Conservation (phyloP, 2,888 invertebrate species). For the Atrina japonica region DNA sequence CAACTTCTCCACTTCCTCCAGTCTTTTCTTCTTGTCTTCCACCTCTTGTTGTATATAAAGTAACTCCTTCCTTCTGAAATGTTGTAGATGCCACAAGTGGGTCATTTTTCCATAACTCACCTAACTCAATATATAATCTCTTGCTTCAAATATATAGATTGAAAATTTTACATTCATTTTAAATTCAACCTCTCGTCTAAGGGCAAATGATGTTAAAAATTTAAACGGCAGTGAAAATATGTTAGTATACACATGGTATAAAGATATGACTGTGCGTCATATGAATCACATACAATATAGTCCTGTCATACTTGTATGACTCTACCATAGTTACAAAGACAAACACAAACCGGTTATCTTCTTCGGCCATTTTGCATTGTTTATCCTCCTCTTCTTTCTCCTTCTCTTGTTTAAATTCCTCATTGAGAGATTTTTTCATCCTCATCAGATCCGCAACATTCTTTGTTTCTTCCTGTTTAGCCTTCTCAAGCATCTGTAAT, state of each 20-base stretch:
- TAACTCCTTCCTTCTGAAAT: conserved; percentile 56
- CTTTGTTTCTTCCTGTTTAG: conserved; percentile 66
- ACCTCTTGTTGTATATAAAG: conserved; percentile 44
- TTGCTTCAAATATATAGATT: no score
- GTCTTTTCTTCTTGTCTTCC: conserved; percentile 57
- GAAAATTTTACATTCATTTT: no score
- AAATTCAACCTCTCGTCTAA: no score
- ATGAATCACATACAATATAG: no score
- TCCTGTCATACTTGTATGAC: no score
- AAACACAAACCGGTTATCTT: background rate
- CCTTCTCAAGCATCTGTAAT: conserved; percentile 49
- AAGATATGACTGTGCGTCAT: no score
- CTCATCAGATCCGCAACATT: conserved; percentile 76
- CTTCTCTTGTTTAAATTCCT: conserved; percentile 59
- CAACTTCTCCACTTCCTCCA: conserved; percentile 66
- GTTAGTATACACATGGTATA: no score
- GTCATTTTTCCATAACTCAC: no score
- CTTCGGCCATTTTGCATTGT: conserved; percentile 50
- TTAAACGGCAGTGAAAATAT: no score
- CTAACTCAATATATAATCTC: no score
- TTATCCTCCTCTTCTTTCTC: no score
- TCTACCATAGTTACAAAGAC: background rate
- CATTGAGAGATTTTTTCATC: conserved; percentile 66
- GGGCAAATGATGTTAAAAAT: no score
- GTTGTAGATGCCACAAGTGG: background rate